A percentile compares a stretch with the other conserved stretches of the same genome.
Evolutionary conservation across 1,140 invertebrate species (phyloP).

Genomic region (Lasioglossum albipes): DNA sequence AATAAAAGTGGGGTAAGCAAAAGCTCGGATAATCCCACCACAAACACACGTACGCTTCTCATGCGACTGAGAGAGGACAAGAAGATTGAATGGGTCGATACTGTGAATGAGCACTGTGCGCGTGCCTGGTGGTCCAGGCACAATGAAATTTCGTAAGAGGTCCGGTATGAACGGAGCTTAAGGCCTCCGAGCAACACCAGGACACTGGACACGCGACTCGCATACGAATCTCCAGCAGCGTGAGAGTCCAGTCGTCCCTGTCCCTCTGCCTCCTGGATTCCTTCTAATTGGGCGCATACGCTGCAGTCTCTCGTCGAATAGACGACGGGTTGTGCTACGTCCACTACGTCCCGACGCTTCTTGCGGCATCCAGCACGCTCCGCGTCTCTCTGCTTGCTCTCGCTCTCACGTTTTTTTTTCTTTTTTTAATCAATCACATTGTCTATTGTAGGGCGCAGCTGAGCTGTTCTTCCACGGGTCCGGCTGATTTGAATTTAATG

Average conservation of each 20-base stretch:
- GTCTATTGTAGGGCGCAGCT: constrained; percentile 43
- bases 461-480: constrained; percentile 32
- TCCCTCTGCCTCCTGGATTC: constrained; percentile 56
- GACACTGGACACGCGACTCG: constrained; percentile 68
- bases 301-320: constrained; percentile 35
- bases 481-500: constrained; percentile 46
- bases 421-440: constrained; percentile 46
- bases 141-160: too few species aligned
- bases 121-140: too few species aligned
- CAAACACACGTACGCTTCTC: too few species aligned
- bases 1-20: too few species aligned
- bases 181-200: constrained; percentile 24
- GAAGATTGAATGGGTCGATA: neutral
- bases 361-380: constrained; percentile 39
- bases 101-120: too few species aligned
- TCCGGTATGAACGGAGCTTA: constrained; percentile 26
- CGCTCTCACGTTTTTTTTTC: constrained; percentile 19
- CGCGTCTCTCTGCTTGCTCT: constrained; percentile 12
- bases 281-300: constrained; percentile 62
- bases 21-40: too few species aligned
- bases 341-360: constrained; percentile 35
- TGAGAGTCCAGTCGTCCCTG: constrained; percentile 54
- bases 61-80: too few species aligned
- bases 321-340: neutral
- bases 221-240: constrained; percentile 59